Base-by-base conservation (phyloP, 2,113 vertebrate species). In the Myodes glareolus region DNA sequence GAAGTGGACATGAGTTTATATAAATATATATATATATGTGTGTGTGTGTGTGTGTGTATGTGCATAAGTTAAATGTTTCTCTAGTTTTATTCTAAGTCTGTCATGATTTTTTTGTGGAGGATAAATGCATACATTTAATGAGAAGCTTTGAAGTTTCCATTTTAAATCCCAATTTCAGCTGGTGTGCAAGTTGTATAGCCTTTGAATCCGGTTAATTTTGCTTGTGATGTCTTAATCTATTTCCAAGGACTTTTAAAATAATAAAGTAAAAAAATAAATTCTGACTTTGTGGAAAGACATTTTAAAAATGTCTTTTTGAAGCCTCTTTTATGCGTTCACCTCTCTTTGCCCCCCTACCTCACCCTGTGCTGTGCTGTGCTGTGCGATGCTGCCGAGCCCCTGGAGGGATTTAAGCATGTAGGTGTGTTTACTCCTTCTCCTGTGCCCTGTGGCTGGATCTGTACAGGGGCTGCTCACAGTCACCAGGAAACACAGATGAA, bases 291-390 rank as follows among this genome's bases (percentile, higher is more conserved):
- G 1, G 13, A 63, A 84, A 84, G n/a, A 84, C 81, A 55, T 73
- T 52, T 95, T 39, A 55, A 76, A 76, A 14, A 86, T 94, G 14
- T 94, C 27, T 47, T 52, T 70, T n/a, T 21, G 33, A 58, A 88
- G 47, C 0, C 47, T 4, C 27, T 39, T 88, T 55, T 21, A 39
- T 42, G 17, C 6, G 1, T 11, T 7, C 68, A 29, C 36, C 1
- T 55, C 23, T 5, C 27, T 5, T 65, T 25, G 77, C 67, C 0
- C 68, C 14, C 45, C 90, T 4, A 0, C 3, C 1, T 47, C 39
- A 42, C 73, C 16, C 78, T 61, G 21, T 91, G 45, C 10, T 85
- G 4, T 87, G 12, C 78, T 61, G 21, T 91, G 45, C 10, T 85
- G 4, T 87, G 12, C 65, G 50, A 55, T 68, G 47, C 65, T n/a